These are phyloP conservation scores for Apamea anceps DNA, from an alignment of 2,888 invertebrate species.

Conservation along the genomic window DNA sequence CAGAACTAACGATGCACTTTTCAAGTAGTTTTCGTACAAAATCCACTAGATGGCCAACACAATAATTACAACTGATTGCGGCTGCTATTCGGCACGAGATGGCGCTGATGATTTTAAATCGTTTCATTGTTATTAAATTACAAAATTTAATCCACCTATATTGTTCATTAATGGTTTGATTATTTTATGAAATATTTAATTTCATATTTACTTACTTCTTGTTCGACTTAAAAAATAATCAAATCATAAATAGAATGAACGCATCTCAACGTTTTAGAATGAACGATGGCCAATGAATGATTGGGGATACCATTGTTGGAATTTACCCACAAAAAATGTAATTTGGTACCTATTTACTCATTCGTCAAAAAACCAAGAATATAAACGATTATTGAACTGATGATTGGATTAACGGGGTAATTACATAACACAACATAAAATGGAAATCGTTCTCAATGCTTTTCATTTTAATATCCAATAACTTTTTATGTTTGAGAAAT, in stretches of 20 bases:
- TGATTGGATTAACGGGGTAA: background rate
- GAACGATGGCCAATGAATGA: conserved; percentile 67
- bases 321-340: conserved; percentile 40
- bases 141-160: background rate
- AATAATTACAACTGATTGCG: background rate
- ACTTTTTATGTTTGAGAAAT: background rate
- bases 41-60: conserved; percentile 14
- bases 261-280: conserved; percentile 56
- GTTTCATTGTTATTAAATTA: background rate
- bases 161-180: rapidly evolving
- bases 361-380: background rate
- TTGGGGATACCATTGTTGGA: conserved; percentile 56
- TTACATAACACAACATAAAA: background rate
- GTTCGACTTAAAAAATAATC: background rate
- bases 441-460: background rate
- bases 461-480: background rate
- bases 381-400: background rate
- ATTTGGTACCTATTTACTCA: background rate
- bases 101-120: conserved; percentile 17
- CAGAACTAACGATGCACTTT: background rate
- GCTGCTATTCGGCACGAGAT: conserved; percentile 56
- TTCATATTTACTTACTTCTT: background rate
- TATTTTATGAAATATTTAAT: background rate
- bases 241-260: conserved; percentile 67
- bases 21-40: background rate